Percentiles rank a stretch among this genome's conserved stretches.
phyloP scores from a whole-genome alignment of 2,888 invertebrate species.

The Helicoverpa assulta region DNA sequence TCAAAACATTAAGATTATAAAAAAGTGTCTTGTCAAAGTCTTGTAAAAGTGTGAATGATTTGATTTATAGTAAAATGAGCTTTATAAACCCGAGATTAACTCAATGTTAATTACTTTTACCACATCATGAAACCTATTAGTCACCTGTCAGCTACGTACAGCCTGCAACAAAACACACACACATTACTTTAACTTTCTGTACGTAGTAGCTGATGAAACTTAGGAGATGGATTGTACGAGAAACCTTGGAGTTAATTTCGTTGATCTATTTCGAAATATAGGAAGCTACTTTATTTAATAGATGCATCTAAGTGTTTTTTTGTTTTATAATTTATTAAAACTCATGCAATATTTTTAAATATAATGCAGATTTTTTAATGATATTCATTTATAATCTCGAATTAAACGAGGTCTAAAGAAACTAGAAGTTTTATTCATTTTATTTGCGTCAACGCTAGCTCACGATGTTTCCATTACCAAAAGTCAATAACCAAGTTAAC shows the following conservation, averaged over 20 bases:
- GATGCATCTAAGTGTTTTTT: conserved; percentile 2
- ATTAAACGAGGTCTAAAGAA: too few species aligned
- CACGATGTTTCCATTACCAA: too few species aligned
- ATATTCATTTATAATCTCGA: not conserved
- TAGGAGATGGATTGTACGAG: conserved; percentile 40
- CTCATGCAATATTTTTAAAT: not conserved
- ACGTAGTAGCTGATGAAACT: conserved; percentile 37
- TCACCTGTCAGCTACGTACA: conserved; percentile 28
- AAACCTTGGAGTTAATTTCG: conserved; percentile 47
- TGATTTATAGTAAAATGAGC: not conserved
- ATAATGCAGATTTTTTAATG: not conserved
- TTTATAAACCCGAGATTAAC: conserved; percentile 12
- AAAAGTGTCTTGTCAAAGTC: too few species aligned
- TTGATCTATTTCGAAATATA: conserved; percentile 35
- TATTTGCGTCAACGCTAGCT: too few species aligned
- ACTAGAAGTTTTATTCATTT: too few species aligned
- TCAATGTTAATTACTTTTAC: conserved; percentile 40
- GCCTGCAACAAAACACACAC: conserved; percentile 40
- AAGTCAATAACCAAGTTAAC: too few species aligned
- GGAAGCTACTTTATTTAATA: conserved; percentile 4
- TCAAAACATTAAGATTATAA: too few species aligned
- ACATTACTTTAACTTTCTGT: conserved; percentile 44
- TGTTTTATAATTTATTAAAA: not conserved
- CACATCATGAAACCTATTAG: conserved; percentile 31
- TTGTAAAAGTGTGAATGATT: too few species aligned